Evolutionary conservation across 2,113 vertebrate genomes (phyloP).

Genomic region (Chionodraco myersi): DNA sequence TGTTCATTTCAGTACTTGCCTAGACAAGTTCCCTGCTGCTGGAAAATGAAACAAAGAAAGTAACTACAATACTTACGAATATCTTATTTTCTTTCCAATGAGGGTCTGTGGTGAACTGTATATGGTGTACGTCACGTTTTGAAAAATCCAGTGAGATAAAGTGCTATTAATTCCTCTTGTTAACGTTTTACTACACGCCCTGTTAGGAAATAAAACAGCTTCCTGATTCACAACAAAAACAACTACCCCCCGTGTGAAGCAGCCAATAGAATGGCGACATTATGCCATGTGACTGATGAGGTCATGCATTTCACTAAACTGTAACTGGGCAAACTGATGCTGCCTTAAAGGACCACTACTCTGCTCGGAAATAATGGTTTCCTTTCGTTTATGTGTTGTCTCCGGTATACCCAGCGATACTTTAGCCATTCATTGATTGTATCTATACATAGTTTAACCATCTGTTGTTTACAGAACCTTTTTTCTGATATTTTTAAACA

Average conservation of each 20-base stretch:
- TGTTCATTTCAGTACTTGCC: neutral
- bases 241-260: slow-evolving; percentile 44
- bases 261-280: slow-evolving; percentile 61
- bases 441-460: neutral
- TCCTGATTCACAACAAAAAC: slow-evolving; percentile 76
- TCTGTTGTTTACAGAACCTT: rapidly evolving
- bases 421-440: neutral
- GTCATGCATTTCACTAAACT: slow-evolving; percentile 14
- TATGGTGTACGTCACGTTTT: neutral
- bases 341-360: neutral
- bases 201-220: slow-evolving; percentile 33
- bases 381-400: neutral
- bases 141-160: neutral
- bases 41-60: slow-evolving; percentile 58
- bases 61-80: slow-evolving; percentile 51
- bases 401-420: neutral
- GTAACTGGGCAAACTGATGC: slow-evolving; percentile 73
- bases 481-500: neutral
- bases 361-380: neutral
- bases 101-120: neutral
- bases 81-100: neutral
- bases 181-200: slow-evolving; percentile 25
- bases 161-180: neutral
- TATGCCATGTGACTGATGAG: slow-evolving; percentile 69
- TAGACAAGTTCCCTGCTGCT: slow-evolving; percentile 34